phyloP scores from a whole-genome alignment of 2,797 vertebrate species.

The Leucoraja ocellata region DNA sequence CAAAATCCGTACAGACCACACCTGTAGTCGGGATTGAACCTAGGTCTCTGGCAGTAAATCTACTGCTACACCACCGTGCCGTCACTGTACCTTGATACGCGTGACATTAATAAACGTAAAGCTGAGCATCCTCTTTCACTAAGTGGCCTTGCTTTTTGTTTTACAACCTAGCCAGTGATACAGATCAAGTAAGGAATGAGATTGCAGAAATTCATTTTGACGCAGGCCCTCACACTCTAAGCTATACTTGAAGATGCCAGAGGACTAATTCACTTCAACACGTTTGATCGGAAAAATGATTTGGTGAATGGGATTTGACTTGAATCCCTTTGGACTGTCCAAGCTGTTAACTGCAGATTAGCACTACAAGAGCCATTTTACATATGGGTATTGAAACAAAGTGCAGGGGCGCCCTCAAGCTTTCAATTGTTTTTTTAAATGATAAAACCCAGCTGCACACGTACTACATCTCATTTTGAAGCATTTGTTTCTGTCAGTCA shows the following conservation, averaged over 20 bases:
- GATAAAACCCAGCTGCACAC: neutral
- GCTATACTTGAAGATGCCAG: neutral
- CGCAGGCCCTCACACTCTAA: neutral
- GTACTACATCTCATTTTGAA: neutral
- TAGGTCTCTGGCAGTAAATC: too few species aligned
- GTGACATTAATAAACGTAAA: too few species aligned
- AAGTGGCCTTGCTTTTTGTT: neutral
- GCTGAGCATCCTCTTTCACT: neutral
- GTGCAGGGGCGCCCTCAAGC: neutral
- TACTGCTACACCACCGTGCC: too few species aligned
- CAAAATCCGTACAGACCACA: too few species aligned
- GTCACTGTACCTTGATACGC: too few species aligned
- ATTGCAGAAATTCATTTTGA: neutral
- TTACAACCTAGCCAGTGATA: neutral
- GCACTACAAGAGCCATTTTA: neutral
- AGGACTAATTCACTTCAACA: neutral
- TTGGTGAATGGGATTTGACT: neutral
- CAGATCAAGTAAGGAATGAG: neutral
- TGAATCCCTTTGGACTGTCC: neutral
- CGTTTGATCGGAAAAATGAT: neutral
- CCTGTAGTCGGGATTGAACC: too few species aligned
- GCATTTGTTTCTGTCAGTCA: neutral
- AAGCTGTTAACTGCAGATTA: neutral
- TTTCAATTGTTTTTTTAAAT: neutral
- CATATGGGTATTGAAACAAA: neutral